Base-by-base conservation (phyloP, 2,113 vertebrate genomes). In the Labeo catla region DNA sequence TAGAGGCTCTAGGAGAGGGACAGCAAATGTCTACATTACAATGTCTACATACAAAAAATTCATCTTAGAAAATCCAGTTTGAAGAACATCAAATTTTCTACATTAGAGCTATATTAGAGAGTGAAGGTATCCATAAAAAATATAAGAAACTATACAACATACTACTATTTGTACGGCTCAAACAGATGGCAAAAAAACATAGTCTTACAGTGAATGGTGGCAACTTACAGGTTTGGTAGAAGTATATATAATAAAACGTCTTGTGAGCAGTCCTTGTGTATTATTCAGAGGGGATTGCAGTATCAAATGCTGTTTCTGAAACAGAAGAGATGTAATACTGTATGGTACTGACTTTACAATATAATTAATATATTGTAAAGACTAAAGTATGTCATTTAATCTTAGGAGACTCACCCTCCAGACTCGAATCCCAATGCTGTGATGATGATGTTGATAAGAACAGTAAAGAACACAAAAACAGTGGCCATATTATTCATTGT, bases 371-470 rank as follows among this genome's bases (percentile, higher is more conserved):
- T 9, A 83, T 12, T 47, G 36, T 81, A 10, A 66, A 49, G 11
- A 83, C 4, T 16, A 45, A 45, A 77, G 8, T 39, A 57, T 59
- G 23, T 3, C 0, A 68, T 36, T 19, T 57, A 68, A 63, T 63
- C n/a, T 54, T 49, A 57, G 10, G 15, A 59, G 45, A 61, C 23
- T 8, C 63, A 93, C 91, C 84, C 8, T 0, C 86, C 86, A 19
- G 72, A 36, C 68, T 94, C 92, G 23, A 98, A 96, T 1, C 97
- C 97, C 0, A 99, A 95, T 0, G 96, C 97, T 0, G 97, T 97
- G 89, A 99, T 97, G 90, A 98, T 96, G 91, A 99, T 94, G 93
- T 98, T 98, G 90, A 98, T 93, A 52, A 98, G 95, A 1, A 98
- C 96, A 0, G 96, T 98, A 91, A 98, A 93, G 93, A 99, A 98